Evolutionary conservation across 2,797 vertebrate species (phyloP).

Genomic region (Loriculus beryllinus): DNA sequence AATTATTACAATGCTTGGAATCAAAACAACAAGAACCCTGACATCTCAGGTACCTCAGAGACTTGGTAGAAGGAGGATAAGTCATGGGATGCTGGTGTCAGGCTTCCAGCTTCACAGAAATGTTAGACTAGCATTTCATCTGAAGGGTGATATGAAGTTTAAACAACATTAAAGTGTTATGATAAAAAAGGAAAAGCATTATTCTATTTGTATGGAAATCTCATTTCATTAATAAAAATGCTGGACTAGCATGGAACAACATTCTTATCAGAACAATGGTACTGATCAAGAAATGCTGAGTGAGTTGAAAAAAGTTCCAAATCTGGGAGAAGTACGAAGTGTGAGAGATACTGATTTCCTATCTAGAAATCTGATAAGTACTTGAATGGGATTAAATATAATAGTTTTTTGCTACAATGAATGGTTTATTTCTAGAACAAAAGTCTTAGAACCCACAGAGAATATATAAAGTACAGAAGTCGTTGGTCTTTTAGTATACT

Average conservation of each 20-base stretch:
- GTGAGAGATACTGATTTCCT: not conserved
- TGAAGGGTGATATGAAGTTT: not conserved
- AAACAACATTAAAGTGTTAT: not conserved
- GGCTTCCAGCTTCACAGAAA: not conserved
- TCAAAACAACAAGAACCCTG: not conserved
- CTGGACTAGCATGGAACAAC: not conserved
- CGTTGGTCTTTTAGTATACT: not conserved
- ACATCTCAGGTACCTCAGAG: not conserved
- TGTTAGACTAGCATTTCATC: not conserved
- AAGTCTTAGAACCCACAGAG: not conserved
- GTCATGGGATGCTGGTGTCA: not conserved
- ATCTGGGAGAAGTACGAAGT: not conserved
- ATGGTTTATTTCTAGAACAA: not conserved
- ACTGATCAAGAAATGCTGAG: not conserved
- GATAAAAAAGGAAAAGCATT: not conserved
- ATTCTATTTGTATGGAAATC: not conserved
- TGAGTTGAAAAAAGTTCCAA: not conserved
- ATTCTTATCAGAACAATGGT: not conserved
- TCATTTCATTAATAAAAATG: not conserved
- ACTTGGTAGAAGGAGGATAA: not conserved
- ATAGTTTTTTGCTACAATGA: not conserved
- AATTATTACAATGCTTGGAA: not conserved
- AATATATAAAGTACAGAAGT: not conserved
- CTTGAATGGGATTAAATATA: not conserved
- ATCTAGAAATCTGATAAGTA: not conserved